These are phyloP conservation scores for Nemapogon koenigi DNA, from an alignment of 2,888 invertebrate genomes.

Conservation along the genomic window DNA sequence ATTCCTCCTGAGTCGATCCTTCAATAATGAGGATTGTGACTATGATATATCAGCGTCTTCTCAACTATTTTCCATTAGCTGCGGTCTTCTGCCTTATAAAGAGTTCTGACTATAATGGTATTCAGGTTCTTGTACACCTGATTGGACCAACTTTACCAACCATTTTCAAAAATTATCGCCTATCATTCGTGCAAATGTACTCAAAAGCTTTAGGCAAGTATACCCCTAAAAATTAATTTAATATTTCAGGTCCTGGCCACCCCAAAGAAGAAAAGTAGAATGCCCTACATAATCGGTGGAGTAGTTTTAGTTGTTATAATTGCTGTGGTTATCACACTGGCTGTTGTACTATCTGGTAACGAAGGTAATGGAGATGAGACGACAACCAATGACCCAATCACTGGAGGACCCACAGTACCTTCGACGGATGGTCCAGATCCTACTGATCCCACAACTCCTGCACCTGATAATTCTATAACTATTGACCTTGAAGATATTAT, in stretches of 20 bases:
- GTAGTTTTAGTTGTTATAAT: conserved; percentile 61
- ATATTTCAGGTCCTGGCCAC: conserved; percentile 69
- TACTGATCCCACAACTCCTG: conserved; percentile 18
- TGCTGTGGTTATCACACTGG: conserved; percentile 67
- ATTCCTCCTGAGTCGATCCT: too few species aligned
- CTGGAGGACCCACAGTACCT: conserved; percentile 8
- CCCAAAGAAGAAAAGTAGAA: conserved; percentile 58
- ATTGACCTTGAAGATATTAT: conserved; percentile 76
- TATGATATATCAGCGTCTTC: too few species aligned
- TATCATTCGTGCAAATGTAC: too few species aligned
- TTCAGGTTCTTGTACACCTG: too few species aligned
- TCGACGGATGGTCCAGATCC: conserved; percentile 21
- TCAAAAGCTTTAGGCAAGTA: too few species aligned
- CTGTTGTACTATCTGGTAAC: conserved; percentile 58
- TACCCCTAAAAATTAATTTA: too few species aligned
- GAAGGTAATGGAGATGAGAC: conserved; percentile 32
- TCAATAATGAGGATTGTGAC: too few species aligned
- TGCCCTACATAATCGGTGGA: conserved; percentile 61
- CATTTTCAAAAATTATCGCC: too few species aligned
- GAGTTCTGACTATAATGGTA: too few species aligned
- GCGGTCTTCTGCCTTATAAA: too few species aligned
- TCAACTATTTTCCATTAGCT: too few species aligned
- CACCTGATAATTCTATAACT: not conserved
- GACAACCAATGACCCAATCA: conserved; percentile 18
- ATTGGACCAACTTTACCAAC: too few species aligned